A percentile compares a stretch with the other conserved stretches of the same genome.
Evolutionary conservation across 1,140 invertebrate genomes (phyloP).

Genomic region (Euwallacea fornicatus): DNA sequence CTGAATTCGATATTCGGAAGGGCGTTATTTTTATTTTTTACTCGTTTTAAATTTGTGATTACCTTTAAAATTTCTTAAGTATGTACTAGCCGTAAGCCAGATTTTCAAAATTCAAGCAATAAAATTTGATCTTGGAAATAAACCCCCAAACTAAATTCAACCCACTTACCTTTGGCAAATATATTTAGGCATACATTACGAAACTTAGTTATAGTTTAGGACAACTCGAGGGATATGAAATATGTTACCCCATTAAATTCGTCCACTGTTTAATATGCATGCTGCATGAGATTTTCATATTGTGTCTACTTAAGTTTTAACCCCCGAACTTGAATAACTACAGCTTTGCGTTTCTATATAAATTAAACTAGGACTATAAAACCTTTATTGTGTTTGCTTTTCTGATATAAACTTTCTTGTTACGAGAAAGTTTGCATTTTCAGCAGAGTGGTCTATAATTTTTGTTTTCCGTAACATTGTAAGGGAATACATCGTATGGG

Average conservation of each 20-base stretch:
- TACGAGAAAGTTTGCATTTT: too few species aligned
- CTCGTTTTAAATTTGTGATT: not conserved
- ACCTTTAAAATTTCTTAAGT: too few species aligned
- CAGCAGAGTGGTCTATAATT: too few species aligned
- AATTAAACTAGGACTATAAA: not conserved
- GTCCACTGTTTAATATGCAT: conserved; percentile 16
- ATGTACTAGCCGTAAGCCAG: not conserved
- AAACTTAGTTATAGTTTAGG: conserved; percentile 11
- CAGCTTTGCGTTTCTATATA: not conserved
- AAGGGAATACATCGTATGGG: too few species aligned
- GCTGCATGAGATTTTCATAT: conserved; percentile 9
- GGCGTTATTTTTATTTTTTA: not conserved
- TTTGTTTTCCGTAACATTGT: too few species aligned
- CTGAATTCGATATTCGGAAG: not conserved
- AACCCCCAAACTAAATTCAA: not conserved
- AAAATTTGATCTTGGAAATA: not conserved
- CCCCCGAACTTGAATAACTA: conserved; percentile 2
- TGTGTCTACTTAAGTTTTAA: conserved; percentile 1
- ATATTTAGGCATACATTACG: conserved; percentile 17
- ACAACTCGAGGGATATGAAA: not conserved
- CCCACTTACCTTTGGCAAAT: conserved; percentile 2
- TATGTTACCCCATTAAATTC: conserved; percentile 17
- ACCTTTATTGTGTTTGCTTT: not conserved
- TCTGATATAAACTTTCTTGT: not conserved
- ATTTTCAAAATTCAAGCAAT: not conserved